These are phyloP conservation scores for Melanerpes formicivorus DNA, from an alignment of 2,113 vertebrate species.

Conservation along the genomic window DNA sequence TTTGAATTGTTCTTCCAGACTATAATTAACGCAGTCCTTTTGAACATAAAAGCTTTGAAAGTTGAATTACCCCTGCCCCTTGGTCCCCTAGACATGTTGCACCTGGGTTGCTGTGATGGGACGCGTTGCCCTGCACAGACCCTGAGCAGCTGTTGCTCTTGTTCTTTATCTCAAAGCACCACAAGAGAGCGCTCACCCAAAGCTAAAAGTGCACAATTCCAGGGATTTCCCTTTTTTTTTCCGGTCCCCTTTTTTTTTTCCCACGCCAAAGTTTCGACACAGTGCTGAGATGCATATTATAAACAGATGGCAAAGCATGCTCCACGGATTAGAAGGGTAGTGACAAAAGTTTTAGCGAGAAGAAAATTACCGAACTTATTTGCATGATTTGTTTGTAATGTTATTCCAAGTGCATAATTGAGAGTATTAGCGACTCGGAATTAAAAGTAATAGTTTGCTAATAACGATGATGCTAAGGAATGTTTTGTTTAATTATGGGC, in stretches of 20 bases:
- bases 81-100: accelerated
- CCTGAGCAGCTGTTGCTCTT: neutral
- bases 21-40: neutral
- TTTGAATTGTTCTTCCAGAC: neutral
- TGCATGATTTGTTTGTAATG: neutral
- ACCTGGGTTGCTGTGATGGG: accelerated
- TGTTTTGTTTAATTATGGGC: neutral
- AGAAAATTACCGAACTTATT: neutral
- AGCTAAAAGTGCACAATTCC: neutral
- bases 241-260: neutral
- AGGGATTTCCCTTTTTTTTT: accelerated
- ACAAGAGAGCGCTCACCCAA: slow-evolving; percentile 46
- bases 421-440: neutral
- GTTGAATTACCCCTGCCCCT: accelerated
- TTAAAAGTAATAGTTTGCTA: slow-evolving; percentile 23
- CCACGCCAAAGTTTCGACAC: accelerated
- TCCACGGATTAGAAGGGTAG: neutral
- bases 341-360: neutral
- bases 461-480: neutral
- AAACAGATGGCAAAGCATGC: no score
- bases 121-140: accelerated
- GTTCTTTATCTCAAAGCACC: neutral
- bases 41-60: neutral
- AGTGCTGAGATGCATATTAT: neutral
- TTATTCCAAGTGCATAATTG: slow-evolving; percentile 10